These are phyloP conservation scores for Chelonia mydas DNA, from an alignment of 2,797 vertebrate species.

Conservation along the genomic window DNA sequence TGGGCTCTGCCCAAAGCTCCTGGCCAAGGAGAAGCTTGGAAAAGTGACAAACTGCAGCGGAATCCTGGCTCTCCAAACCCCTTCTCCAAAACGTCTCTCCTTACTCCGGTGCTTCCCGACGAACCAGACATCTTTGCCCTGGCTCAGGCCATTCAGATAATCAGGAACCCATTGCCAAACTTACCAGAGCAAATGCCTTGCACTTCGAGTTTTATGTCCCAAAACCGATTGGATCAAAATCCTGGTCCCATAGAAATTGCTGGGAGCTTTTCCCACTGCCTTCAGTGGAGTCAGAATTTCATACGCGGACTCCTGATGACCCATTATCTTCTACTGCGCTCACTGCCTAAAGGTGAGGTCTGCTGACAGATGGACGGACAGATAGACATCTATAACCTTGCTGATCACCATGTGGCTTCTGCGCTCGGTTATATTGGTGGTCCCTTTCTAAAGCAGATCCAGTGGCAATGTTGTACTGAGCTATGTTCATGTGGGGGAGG, in stretches of 20 bases:
- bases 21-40: background rate
- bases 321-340: background rate
- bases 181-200: background rate
- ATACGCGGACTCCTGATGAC: background rate
- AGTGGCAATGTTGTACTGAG: background rate
- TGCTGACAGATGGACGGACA: too few species aligned
- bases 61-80: background rate
- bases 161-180: background rate
- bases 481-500: background rate
- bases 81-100: fast-evolving
- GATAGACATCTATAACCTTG: background rate
- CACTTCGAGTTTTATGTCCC: background rate
- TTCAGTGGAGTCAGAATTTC: background rate
- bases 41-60: background rate
- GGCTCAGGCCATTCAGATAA: background rate
- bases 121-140: background rate
- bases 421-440: background rate
- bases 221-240: background rate
- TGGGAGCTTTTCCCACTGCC: background rate
- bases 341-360: background rate
- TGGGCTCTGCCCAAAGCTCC: background rate
- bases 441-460: background rate
- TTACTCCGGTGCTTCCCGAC: background rate
- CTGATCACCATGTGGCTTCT: background rate
- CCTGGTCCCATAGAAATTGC: background rate